A percentile compares a stretch with the other conserved stretches of the same genome.
Evolutionary conservation across 2,888 invertebrate genomes (phyloP).

Genomic region (Liodrosophila aerea): DNA sequence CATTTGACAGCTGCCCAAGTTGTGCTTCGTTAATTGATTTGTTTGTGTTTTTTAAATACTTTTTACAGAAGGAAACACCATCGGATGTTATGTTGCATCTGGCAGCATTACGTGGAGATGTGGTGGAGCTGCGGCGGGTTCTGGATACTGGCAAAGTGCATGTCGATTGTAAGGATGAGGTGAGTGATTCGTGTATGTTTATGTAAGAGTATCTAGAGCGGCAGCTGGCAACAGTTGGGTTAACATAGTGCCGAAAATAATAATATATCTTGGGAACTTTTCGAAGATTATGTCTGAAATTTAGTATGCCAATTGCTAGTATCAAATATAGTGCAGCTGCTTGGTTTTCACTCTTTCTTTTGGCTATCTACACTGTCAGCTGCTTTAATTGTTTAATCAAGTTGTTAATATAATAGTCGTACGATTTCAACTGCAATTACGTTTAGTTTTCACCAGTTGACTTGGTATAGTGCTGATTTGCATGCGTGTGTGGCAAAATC

Average conservation of each 20-base stretch:
- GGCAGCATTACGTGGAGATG: slow-evolving; percentile 93
- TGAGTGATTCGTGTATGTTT: slow-evolving; percentile 81
- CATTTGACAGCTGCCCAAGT: slow-evolving; percentile 47
- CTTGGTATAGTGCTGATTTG: slow-evolving; percentile 44
- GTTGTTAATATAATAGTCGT: too few species aligned
- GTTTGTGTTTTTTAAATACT: slow-evolving; percentile 16
- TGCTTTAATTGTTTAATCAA: slow-evolving; percentile 52
- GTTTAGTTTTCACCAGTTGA: slow-evolving; percentile 53
- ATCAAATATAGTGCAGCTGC: too few species aligned
- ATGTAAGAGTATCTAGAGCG: too few species aligned
- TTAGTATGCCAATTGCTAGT: not conserved
- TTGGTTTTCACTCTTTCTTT: slow-evolving; percentile 6
- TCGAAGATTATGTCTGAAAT: not conserved
- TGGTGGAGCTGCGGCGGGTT: slow-evolving; percentile 88
- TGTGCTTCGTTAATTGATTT: slow-evolving; percentile 42
- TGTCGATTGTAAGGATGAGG: slow-evolving; percentile 96
- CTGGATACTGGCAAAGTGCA: slow-evolving; percentile 96
- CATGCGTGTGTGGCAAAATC: slow-evolving; percentile 47
- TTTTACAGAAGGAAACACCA: slow-evolving; percentile 93
- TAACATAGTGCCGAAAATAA: too few species aligned
- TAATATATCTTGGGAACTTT: too few species aligned
- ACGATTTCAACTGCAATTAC: slow-evolving; percentile 33
- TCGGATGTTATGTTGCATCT: slow-evolving; percentile 96
- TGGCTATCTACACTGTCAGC: slow-evolving; percentile 21
- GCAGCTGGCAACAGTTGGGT: too few species aligned